These are phyloP conservation scores for Sabatieria punctata DNA, from an alignment of 2,888 invertebrate genomes.

Conservation along the genomic window DNA sequence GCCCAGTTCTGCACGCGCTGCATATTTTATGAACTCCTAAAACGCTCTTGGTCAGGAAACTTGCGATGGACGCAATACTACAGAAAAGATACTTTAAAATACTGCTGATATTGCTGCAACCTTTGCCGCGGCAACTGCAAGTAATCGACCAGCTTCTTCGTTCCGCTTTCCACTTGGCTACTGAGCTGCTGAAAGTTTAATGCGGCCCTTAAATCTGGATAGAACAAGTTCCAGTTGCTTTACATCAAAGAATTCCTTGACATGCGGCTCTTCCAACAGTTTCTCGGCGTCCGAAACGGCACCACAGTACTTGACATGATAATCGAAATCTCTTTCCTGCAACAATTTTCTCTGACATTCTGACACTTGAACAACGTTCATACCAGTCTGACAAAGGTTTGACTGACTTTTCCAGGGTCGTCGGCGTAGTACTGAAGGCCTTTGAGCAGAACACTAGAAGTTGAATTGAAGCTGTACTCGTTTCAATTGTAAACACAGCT, in stretches of 20 bases:
- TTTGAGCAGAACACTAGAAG: conserved; percentile 62
- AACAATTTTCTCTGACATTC: conserved; percentile 3
- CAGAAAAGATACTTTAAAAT: conserved; percentile 55
- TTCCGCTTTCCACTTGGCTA: conserved; percentile 19
- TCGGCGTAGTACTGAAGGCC: conserved; percentile 80
- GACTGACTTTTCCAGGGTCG: conserved; percentile 68
- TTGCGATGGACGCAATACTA: neutral
- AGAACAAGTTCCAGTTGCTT: neutral
- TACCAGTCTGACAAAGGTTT: conserved; percentile 63
- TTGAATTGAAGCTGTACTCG: conserved; percentile 2
- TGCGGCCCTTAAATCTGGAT: no score
- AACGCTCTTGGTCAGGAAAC: no score
- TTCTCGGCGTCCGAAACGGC: conserved; percentile 67
- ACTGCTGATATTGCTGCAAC: conserved; percentile 85
- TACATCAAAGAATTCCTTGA: conserved; percentile 26
- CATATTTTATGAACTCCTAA: conserved; percentile 83
- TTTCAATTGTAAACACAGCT: neutral
- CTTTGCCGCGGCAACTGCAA: conserved; percentile 81
- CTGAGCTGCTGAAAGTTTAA: conserved; percentile 20
- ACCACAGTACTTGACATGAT: conserved; percentile 72
- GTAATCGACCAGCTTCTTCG: conserved; percentile 69
- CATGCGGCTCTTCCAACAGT: conserved; percentile 41
- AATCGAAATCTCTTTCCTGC: conserved; percentile 75
- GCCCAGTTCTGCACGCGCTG: conserved; percentile 67
- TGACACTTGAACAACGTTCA: conserved; percentile 23